Evolutionary conservation across 2,113 vertebrate genomes (phyloP).

Genomic region (Ardeotis arabs): DNA sequence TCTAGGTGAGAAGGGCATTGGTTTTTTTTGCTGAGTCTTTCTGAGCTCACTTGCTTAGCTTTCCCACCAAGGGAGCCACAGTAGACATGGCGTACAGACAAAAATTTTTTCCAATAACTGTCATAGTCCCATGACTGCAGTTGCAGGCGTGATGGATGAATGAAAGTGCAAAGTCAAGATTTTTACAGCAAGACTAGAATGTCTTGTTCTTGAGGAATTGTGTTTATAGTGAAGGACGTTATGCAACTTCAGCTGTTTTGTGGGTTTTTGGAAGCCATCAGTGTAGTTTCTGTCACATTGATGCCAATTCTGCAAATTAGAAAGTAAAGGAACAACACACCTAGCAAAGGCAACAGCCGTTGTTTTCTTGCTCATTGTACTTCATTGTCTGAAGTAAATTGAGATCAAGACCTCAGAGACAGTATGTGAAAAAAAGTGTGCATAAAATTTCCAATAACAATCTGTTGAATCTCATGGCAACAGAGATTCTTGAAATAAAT

Average conservation of each 20-base stretch:
- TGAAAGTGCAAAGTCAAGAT: neutral
- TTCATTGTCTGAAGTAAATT: slow-evolving; percentile 12
- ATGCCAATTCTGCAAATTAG: neutral
- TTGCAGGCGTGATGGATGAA: neutral
- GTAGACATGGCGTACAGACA: neutral
- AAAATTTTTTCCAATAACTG: neutral
- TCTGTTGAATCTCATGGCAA: neutral
- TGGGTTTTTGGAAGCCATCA: neutral
- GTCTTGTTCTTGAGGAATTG: neutral
- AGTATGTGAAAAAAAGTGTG: neutral
- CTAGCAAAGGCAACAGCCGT: neutral
- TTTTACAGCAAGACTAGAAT: neutral
- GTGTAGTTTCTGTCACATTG: neutral
- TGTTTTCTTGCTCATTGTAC: neutral
- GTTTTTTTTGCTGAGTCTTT: neutral
- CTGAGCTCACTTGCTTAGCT: neutral
- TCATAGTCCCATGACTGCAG: neutral
- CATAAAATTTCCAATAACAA: neutral
- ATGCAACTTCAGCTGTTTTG: neutral
- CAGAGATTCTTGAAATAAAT: neutral
- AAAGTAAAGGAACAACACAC: neutral
- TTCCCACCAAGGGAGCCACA: neutral
- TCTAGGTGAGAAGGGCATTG: neutral
- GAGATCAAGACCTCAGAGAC: neutral
- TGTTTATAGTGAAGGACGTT: neutral